Percentiles rank a stretch among this genome's conserved stretches.
Evolutionary conservation across 1,140 invertebrate species (phyloP).

Genomic region (Aphis gossypii): DNA sequence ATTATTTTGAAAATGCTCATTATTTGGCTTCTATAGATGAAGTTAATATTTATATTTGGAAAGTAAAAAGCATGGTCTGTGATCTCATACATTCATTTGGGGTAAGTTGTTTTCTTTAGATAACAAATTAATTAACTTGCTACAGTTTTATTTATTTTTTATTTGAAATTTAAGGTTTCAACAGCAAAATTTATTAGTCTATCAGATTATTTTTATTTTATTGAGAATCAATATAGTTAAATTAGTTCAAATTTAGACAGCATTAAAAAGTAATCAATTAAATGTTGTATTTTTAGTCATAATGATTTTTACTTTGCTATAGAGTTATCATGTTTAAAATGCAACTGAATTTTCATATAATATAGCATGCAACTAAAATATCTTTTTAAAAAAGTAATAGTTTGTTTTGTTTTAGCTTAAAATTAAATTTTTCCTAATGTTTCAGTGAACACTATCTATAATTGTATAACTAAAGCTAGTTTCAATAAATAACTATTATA

Average conservation of each 20-base stretch:
- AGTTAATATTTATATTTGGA: constrained; percentile 55
- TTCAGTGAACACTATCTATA: no score
- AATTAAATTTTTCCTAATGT: no score
- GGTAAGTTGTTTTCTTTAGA: constrained; percentile 10
- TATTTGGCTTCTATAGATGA: constrained; percentile 52
- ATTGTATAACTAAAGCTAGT: no score
- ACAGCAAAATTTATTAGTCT: no score
- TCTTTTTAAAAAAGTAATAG: no score
- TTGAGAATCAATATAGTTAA: neutral
- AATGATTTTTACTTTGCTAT: no score
- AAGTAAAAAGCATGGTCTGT: constrained; percentile 41
- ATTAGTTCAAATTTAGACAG: neutral
- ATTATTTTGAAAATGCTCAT: constrained; percentile 23
- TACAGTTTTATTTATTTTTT: neutral
- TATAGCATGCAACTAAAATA: no score
- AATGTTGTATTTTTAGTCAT: neutral
- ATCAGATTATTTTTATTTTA: neutral
- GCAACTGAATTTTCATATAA: no score
- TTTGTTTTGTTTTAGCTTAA: no score
- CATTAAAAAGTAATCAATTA: neutral
- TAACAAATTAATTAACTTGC: neutral
- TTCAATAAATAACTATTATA: no score
- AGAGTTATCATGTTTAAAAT: no score
- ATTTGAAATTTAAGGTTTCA: no score
- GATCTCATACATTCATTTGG: constrained; percentile 52